A percentile compares a stretch with the other conserved stretches of the same genome.
Evolutionary conservation across 2,888 invertebrate genomes (phyloP).

Genomic region (Eupithecia inturbata): DNA sequence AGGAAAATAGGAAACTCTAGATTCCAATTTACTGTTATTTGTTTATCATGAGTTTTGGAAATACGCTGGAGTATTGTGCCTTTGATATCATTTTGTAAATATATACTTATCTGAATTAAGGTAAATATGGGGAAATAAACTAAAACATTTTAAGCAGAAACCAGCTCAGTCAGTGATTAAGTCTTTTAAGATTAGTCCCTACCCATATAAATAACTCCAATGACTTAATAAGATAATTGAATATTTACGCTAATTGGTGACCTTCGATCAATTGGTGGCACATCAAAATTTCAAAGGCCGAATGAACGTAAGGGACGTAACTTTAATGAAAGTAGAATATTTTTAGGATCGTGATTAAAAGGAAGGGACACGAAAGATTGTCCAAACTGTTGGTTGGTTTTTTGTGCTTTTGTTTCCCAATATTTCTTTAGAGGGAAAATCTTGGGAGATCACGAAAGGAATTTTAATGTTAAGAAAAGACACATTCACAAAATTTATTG

Average conservation of each 20-base stretch:
- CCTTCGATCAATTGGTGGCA: too few relatives aligned
- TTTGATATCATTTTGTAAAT: constrained; percentile 2
- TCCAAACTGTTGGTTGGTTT: background rate
- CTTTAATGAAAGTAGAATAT: constrained; percentile 15
- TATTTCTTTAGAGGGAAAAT: background rate
- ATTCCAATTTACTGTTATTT: constrained; percentile 30
- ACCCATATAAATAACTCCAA: too few relatives aligned
- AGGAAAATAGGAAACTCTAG: constrained; percentile 35
- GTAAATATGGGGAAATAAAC: background rate
- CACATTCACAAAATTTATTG: background rate
- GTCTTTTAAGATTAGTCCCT: too few relatives aligned
- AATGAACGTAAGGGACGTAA: background rate
- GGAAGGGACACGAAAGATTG: constrained; percentile 1
- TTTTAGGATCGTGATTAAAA: constrained; percentile 19
- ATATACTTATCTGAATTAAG: background rate
- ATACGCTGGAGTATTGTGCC: constrained; percentile 13
- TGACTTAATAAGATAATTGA: background rate
- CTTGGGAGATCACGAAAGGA: background rate
- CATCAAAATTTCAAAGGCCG: too few relatives aligned
- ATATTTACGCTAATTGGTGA: background rate
- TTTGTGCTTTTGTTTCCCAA: background rate
- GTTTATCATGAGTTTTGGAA: constrained; percentile 17
- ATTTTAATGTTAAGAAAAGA: background rate
- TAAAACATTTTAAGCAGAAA: background rate
- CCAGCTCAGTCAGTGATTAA: background rate